Evolutionary conservation across 2,797 vertebrate species (phyloP).

Genomic region (Semotilus atromaculatus): DNA sequence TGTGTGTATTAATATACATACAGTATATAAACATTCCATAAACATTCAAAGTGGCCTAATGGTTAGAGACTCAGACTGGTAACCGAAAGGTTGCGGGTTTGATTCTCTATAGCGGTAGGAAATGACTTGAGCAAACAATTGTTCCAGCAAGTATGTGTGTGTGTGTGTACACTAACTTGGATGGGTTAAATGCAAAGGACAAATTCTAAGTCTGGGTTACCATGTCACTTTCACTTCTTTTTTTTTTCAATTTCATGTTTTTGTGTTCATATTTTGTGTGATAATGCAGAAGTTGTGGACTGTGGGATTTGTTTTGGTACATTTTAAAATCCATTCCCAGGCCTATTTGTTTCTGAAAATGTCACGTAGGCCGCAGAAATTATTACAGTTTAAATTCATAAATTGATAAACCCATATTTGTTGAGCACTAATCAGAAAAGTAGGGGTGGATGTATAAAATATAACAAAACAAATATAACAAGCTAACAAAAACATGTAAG

Average conservation of each 20-base stretch:
- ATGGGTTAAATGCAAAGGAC: too few relatives aligned
- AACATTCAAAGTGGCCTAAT: too few relatives aligned
- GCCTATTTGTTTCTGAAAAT: not conserved
- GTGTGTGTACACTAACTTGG: too few relatives aligned
- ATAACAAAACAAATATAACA: not conserved
- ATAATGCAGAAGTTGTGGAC: slow-evolving; percentile 19
- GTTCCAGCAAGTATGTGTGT: too few relatives aligned
- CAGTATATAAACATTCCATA: too few relatives aligned
- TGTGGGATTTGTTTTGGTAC: not conserved
- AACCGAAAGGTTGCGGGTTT: too few relatives aligned
- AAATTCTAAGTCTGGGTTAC: too few relatives aligned
- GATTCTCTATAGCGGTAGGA: too few relatives aligned
- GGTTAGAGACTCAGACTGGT: too few relatives aligned
- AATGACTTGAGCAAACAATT: too few relatives aligned
- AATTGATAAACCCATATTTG: not conserved
- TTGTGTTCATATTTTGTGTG: not conserved
- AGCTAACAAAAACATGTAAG: too few relatives aligned
- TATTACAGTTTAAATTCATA: not conserved
- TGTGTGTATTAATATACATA: not conserved
- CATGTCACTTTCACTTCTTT: too few relatives aligned
- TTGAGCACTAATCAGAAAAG: not conserved
- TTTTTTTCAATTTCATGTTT: not conserved
- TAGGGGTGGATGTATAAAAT: not conserved
- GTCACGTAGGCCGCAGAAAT: not conserved
- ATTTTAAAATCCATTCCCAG: not conserved